A percentile compares a stretch with the other conserved stretches of the same genome.
Evolutionary conservation across 2,888 invertebrate genomes (phyloP).

Genomic region (Andrena bucephala): DNA sequence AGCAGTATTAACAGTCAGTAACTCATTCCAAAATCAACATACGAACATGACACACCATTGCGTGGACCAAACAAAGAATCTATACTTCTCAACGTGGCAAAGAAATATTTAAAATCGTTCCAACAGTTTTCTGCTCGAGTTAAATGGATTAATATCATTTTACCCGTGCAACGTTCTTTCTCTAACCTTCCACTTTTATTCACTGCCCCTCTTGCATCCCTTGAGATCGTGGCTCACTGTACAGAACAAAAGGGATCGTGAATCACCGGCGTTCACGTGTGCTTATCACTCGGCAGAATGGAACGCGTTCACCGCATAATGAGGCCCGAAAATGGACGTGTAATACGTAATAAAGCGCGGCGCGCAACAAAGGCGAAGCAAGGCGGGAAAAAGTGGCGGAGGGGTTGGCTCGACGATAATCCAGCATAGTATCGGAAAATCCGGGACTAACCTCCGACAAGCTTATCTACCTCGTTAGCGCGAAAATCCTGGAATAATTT

Average conservation of each 20-base stretch:
- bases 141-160: background rate
- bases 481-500: constrained; percentile 67
- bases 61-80: no score
- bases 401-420: constrained; percentile 57
- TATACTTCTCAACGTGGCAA: no score
- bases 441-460: constrained; percentile 66
- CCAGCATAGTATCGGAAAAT: constrained; percentile 70
- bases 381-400: background rate
- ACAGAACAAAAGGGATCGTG: constrained; percentile 6
- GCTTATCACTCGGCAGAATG: constrained; percentile 25
- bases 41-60: no score
- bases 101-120: background rate
- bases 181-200: background rate
- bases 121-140: background rate
- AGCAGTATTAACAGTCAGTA: no score
- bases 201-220: background rate
- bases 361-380: constrained; percentile 2
- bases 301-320: constrained; percentile 16
- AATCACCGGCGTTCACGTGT: constrained; percentile 16
- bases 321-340: constrained; percentile 23
- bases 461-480: constrained; percentile 72
- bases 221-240: background rate
- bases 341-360: constrained; percentile 25
- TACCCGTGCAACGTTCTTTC: constrained; percentile 5
- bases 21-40: no score